Evolutionary conservation across 2,113 vertebrate genomes (phyloP).

Genomic region (Sinosuthora webbiana): DNA sequence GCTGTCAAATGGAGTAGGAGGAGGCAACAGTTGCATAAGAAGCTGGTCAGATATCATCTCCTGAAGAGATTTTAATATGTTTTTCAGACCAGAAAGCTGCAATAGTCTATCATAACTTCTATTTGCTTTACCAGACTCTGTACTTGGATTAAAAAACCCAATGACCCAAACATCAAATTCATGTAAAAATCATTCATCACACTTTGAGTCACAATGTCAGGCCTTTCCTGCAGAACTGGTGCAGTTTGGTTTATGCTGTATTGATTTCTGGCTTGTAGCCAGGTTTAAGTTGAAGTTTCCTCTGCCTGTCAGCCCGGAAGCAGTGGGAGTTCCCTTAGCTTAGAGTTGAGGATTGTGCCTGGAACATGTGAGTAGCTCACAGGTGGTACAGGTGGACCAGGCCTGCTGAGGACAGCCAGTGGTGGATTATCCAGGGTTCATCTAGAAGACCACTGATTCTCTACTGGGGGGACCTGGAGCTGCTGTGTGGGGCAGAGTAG

Average conservation of each 20-base stretch:
- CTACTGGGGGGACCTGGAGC: neutral
- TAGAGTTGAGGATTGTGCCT: neutral
- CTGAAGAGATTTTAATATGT: neutral
- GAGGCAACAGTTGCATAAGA: neutral
- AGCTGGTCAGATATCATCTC: neutral
- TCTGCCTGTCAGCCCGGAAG: neutral
- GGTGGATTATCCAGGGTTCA: neutral
- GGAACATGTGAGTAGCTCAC: accelerated
- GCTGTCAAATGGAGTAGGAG: neutral
- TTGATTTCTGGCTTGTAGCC: neutral
- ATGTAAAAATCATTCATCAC: neutral
- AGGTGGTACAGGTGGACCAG: neutral
- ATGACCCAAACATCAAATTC: neutral
- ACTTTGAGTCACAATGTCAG: neutral
- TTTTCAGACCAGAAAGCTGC: neutral
- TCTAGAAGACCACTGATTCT: neutral
- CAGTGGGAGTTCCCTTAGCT: neutral
- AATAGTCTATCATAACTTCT: neutral
- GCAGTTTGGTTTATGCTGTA: neutral
- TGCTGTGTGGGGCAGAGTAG: neutral
- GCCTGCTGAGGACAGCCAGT: neutral
- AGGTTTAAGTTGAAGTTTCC: neutral
- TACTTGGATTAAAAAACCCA: neutral
- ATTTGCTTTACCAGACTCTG: neutral
- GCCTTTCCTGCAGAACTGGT: neutral